These are phyloP conservation scores for Laticauda laticaudata DNA, from an alignment of 2,113 vertebrate genomes.

Conservation along the genomic window DNA sequence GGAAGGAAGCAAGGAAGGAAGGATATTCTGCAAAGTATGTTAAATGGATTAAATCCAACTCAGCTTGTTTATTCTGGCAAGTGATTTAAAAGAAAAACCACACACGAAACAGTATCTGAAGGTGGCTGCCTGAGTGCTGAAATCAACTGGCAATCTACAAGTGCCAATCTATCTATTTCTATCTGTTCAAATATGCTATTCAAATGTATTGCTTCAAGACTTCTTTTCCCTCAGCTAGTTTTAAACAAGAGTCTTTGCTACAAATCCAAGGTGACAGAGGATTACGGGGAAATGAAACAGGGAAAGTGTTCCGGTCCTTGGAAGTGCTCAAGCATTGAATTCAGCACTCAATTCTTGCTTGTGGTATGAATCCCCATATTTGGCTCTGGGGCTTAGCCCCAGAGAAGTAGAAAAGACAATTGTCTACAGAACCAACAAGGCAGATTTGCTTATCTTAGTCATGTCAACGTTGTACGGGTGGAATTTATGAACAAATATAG, in stretches of 20 bases:
- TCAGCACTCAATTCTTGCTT: background rate
- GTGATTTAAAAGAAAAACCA: background rate
- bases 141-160: background rate
- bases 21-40: background rate
- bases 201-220: background rate
- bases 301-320: too few relatives aligned
- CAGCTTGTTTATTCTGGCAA: background rate
- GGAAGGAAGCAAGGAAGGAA: background rate
- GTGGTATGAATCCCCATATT: too few relatives aligned
- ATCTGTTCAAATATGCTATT: background rate
- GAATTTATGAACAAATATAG: background rate
- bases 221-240: background rate
- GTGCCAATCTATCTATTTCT: slow-evolving; percentile 3
- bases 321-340: background rate
- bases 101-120: background rate
- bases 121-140: background rate
- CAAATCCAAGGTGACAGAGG: background rate
- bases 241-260: slow-evolving; percentile 6
- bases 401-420: background rate
- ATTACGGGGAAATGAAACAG: background rate
- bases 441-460: background rate
- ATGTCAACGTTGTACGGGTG: background rate
- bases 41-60: background rate
- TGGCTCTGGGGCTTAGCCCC: background rate
- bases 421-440: background rate